These are phyloP conservation scores for Platyrinchus mystaceus DNA, from an alignment of 2,797 vertebrate species.

Conservation along the genomic window DNA sequence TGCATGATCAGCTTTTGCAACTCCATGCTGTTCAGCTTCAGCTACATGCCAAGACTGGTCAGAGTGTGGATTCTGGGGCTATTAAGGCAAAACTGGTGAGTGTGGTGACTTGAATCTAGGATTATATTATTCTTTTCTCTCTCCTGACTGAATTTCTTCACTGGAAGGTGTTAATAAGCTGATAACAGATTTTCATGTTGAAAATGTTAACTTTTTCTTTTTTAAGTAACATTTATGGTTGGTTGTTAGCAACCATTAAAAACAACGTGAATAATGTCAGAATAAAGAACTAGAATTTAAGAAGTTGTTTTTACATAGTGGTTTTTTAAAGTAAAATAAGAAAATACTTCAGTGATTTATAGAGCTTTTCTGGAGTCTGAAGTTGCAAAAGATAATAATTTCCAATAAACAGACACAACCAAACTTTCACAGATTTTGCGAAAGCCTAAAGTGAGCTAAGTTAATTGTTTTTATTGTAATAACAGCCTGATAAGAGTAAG, in stretches of 20 bases:
- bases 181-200: background rate
- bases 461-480: background rate
- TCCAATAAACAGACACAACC: background rate
- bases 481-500: background rate
- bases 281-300: background rate
- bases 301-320: background rate
- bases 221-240: background rate
- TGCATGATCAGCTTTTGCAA: constrained; percentile 94
- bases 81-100: constrained; percentile 95
- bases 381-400: background rate
- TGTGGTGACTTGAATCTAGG: background rate
- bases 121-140: background rate
- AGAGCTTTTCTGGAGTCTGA: background rate
- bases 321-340: background rate
- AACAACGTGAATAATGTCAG: background rate
- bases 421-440: background rate
- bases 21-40: constrained; percentile 94
- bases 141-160: background rate
- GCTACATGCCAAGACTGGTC: constrained; percentile 89
- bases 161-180: background rate
- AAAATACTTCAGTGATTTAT: background rate
- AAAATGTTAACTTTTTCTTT: background rate
- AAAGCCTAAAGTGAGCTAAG: background rate
- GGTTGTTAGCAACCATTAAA: background rate
- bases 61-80: constrained; percentile 85